Evolutionary conservation across 1,140 invertebrate species (phyloP).

Genomic region (Drosophila kikkawai): DNA sequence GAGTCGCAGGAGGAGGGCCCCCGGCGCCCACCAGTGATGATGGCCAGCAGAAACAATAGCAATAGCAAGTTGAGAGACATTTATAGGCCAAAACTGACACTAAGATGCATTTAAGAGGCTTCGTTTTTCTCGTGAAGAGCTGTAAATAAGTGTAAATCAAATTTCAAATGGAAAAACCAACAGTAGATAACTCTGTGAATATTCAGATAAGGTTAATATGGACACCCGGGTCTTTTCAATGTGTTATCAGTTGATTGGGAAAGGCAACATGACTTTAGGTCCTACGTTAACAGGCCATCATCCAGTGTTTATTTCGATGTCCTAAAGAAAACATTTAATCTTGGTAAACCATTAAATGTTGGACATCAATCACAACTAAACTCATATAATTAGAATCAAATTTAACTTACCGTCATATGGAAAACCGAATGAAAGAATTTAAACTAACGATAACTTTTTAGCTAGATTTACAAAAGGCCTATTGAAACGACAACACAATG

Average conservation of each 20-base stretch:
- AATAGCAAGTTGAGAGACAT: conserved; percentile 33
- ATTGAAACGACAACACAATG: conserved; percentile 29
- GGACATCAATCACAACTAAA: conserved; percentile 29
- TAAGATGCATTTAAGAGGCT: conserved; percentile 54
- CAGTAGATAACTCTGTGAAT: conserved; percentile 50
- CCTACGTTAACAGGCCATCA: conserved; percentile 10
- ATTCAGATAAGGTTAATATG: conserved; percentile 17
- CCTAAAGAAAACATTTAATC: not conserved
- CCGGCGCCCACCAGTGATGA: conserved; percentile 41
- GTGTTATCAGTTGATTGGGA: conserved; percentile 5
- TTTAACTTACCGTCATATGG: conserved; percentile 49
- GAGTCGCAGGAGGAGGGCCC: conserved; percentile 26
- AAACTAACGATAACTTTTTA: conserved; percentile 73
- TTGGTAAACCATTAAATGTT: conserved; percentile 2
- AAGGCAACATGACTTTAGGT: conserved; percentile 8
- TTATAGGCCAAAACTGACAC: conserved; percentile 19
- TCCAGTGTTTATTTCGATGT: conserved; percentile 10
- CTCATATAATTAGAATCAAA: conserved; percentile 31
- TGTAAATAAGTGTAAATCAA: conserved; percentile 57
- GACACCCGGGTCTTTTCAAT: conserved; percentile 6
- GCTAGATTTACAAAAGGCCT: conserved; percentile 70
- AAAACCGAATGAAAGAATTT: conserved; percentile 72
- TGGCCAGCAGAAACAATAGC: conserved; percentile 48
- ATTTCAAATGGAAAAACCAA: not conserved
- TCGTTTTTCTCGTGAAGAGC: conserved; percentile 19